Percentiles rank a stretch among this genome's conserved stretches.
Evolutionary conservation across 2,888 invertebrate genomes (phyloP).

Genomic region (Pedicia rivosa): DNA sequence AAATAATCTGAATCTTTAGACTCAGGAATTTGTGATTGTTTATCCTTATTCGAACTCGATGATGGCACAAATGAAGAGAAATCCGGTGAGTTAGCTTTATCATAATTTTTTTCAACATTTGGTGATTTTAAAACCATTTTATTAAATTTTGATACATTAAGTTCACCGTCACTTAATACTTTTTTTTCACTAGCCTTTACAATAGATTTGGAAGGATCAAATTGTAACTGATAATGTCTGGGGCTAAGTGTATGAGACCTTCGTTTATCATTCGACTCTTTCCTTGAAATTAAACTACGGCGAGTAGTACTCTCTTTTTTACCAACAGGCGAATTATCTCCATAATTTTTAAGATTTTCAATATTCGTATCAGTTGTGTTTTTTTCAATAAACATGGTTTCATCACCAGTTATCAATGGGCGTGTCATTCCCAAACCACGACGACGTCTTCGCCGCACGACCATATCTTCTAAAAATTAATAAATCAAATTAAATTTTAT

Average conservation of each 20-base stretch:
- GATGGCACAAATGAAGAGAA: not conserved
- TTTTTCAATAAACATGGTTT: not conserved
- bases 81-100: too few relatives aligned
- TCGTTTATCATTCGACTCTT: not conserved
- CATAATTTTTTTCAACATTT: too few relatives aligned
- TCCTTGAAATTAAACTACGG: too few relatives aligned
- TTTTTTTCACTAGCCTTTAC: not conserved
- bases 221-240: not conserved
- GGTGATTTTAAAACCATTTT: too few relatives aligned
- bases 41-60: not conserved
- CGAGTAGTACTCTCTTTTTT: too few relatives aligned
- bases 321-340: too few relatives aligned
- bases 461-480: slow-evolving; percentile 27
- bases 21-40: not conserved
- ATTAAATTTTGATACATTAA: too few relatives aligned
- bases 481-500: not conserved
- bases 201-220: not conserved
- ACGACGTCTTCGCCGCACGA: slow-evolving; percentile 24
- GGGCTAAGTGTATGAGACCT: not conserved
- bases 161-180: not conserved
- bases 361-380: not conserved
- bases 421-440: slow-evolving; percentile 27
- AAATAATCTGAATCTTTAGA: slow-evolving; percentile 14
- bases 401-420: slow-evolving; percentile 16
- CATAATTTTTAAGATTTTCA: too few relatives aligned